Base-by-base conservation (phyloP, 2,888 invertebrate species). In the Coenonympha glycerion region DNA sequence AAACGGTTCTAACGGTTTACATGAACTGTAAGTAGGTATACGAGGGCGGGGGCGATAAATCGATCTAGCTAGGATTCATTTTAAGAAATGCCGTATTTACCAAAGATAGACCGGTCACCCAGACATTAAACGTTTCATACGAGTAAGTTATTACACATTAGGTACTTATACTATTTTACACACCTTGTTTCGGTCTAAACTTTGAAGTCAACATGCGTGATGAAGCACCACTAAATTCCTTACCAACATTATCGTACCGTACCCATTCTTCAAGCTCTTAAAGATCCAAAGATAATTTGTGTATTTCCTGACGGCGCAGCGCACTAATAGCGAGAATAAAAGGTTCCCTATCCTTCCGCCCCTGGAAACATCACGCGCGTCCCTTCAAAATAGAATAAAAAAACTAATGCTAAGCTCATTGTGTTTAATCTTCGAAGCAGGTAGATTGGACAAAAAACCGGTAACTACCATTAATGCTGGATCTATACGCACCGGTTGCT, bases 301-400 rank as follows among this genome's bases (percentile, higher is more conserved):
- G 71, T 73, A 75, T 79, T 78, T 81, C 79, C 78, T 77, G 71
- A 72, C 71, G 68, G 68, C 71, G 66, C 71, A 68, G 68, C 71
- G 66, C 71, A 68, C 70, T 68, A 73, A 79, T 76, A 79, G 73
- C 69, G 65, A 65, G 71, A 70, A 83, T 76, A 79, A 80, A 77
- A 63, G 71, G 73, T 72, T 15, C 33, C 22, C 77, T 79, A 85
- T 84, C 81, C 85, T 86, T 86, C 85, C 84, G 84, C 80, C 79
- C 77, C 73, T 73, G 69, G 73, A 72, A 75, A 70, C 73, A 73
- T 81, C 84, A 84, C 84, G 85, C 80, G 83, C 76, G 76, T 83
- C 79, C 79, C 74, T 79, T 76, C 57, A 63, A 77, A 77, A 78
- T 67, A 76, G 70, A 69, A 64, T 64, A 69, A 68, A 77, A 58